Conservation (phyloP, 23 tunicate species). For the Phallusia fumigata region DNA sequence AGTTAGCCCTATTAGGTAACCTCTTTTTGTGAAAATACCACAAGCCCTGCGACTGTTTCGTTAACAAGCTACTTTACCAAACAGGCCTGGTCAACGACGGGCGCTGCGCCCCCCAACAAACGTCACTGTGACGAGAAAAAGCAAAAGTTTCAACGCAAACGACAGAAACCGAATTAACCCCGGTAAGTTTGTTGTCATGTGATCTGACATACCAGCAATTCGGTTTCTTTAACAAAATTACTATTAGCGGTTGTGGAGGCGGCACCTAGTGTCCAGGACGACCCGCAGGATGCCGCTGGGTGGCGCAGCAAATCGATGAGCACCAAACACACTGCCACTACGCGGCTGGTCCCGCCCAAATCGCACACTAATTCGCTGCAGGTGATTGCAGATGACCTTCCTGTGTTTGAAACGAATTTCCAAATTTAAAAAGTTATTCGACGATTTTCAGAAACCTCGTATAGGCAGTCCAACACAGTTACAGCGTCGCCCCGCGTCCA, state of each 20-base stretch:
- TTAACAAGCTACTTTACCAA: not conserved
- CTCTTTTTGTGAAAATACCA: too few relatives aligned
- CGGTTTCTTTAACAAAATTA: not conserved
- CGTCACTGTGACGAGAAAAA: slow-evolving; percentile 53
- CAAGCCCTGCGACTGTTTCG: too few relatives aligned
- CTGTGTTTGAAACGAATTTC: too few relatives aligned
- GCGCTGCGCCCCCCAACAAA: slow-evolving; percentile 69
- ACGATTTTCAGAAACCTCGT: not conserved
- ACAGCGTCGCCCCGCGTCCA: not conserved
- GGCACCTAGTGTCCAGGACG: not conserved
- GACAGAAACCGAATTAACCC: slow-evolving; percentile 57
- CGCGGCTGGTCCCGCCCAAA: slow-evolving; percentile 36
- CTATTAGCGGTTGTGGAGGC: not conserved
- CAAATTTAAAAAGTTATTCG: too few relatives aligned
- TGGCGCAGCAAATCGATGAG: slow-evolving; percentile 90
- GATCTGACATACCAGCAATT: not conserved
- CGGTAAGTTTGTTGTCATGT: slow-evolving; percentile 15
- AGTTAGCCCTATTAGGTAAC: too few relatives aligned
- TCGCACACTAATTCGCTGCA: slow-evolving; percentile 26
- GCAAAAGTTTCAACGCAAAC: slow-evolving; percentile 83
- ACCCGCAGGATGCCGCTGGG: slow-evolving; percentile 11
- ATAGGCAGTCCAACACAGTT: not conserved
- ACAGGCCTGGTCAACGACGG: slow-evolving; percentile 45
- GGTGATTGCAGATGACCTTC: not conserved
- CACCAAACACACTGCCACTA: slow-evolving; percentile 81